Percentiles rank a stretch among this genome's conserved stretches.
Conservation (phyloP, 1,140 invertebrate species). For the Palaemon carinicauda region DNA sequence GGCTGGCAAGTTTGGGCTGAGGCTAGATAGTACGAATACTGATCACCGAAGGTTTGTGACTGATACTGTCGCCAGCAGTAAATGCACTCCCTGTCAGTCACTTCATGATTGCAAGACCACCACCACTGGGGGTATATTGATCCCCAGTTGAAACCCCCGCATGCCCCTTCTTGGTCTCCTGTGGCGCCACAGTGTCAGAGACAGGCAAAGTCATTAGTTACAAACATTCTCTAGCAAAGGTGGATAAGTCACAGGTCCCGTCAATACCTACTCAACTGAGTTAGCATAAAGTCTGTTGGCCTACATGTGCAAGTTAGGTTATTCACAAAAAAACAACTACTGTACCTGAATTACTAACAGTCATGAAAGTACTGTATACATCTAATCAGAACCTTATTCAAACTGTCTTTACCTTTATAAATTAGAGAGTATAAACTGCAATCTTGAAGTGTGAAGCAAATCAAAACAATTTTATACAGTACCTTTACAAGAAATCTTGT, state of each 20-base stretch:
- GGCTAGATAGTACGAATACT: slow-evolving; percentile 59
- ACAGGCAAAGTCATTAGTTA: slow-evolving; percentile 20
- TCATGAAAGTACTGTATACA: too few relatives aligned
- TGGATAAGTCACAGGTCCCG: neutral
- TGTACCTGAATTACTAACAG: too few relatives aligned
- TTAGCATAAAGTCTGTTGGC: too few relatives aligned
- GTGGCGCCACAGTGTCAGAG: slow-evolving; percentile 7
- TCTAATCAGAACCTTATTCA: too few relatives aligned
- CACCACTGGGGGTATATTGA: slow-evolving; percentile 62
- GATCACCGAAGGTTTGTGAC: slow-evolving; percentile 60
- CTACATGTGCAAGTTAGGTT: too few relatives aligned
- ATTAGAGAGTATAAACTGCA: too few relatives aligned
- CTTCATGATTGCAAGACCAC: slow-evolving; percentile 62
- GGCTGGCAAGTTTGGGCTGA: slow-evolving; percentile 53
- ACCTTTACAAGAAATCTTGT: too few relatives aligned
- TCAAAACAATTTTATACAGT: too few relatives aligned
- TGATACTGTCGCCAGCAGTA: slow-evolving; percentile 61
- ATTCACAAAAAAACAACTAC: too few relatives aligned
- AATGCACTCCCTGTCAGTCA: slow-evolving; percentile 59
- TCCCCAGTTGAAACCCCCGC: slow-evolving; percentile 57
- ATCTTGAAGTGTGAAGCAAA: too few relatives aligned
- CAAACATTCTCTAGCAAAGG: neutral
- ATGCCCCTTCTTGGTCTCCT: slow-evolving; percentile 55
- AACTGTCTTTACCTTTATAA: too few relatives aligned
- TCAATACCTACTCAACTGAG: neutral